A percentile compares a stretch with the other conserved stretches of the same genome.
These are phyloP conservation scores for Zaprionus camerounensis DNA, from an alignment of 1,140 invertebrate species.

Conservation along the genomic window DNA sequence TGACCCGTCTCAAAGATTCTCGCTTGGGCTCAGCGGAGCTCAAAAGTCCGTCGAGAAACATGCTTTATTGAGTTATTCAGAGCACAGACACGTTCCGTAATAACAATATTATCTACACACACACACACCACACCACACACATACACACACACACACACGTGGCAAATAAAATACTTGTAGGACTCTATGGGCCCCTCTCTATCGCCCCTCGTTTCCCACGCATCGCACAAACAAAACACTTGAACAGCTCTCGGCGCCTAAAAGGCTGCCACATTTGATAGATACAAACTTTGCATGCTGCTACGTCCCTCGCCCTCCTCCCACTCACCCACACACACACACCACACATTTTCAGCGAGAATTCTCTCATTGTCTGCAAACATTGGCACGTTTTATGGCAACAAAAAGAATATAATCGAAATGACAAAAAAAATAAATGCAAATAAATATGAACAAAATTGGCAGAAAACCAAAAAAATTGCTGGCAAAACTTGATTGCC, in stretches of 20 bases:
- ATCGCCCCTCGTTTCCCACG: neutral
- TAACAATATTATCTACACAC: constrained; percentile 19
- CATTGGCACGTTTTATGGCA: constrained; percentile 39
- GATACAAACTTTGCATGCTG: constrained; percentile 13
- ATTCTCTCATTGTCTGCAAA: constrained; percentile 27
- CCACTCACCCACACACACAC: neutral
- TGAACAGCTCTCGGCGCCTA: constrained; percentile 27
- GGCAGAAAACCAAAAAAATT: constrained; percentile 6
- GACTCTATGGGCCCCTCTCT: neutral
- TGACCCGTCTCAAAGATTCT: constrained; percentile 15
- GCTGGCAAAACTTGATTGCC: neutral
- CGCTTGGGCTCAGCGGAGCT: constrained; percentile 6
- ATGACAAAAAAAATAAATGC: constrained; percentile 2
- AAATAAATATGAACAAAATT: constrained; percentile 13
- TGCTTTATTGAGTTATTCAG: constrained; percentile 17
- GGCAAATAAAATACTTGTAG: constrained; percentile 6
- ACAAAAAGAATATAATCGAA: constrained; percentile 16
- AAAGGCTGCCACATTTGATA: constrained; percentile 36
- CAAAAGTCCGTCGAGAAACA: constrained; percentile 11
- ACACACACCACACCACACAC: neutral
- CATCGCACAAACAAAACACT: constrained; percentile 4
- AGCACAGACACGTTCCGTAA: constrained; percentile 28
- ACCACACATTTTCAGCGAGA: neutral
- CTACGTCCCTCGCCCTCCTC: neutral
- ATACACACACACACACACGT: neutral